phyloP scores from a whole-genome alignment of 2,888 invertebrate genomes.

The Andrena minutula region DNA sequence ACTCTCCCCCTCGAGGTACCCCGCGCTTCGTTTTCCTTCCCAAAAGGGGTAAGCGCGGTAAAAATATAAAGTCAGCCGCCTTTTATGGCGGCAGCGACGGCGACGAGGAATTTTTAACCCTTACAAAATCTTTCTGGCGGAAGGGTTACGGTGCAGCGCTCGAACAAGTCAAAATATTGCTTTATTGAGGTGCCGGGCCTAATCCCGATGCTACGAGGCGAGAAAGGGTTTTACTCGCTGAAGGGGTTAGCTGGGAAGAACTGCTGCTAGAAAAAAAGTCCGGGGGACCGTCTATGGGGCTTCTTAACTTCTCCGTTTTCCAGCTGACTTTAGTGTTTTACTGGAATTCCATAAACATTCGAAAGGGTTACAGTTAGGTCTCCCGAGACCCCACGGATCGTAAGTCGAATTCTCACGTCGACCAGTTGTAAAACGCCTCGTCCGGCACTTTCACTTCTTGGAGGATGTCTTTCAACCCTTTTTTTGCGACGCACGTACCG shows the following conservation, averaged over 20 bases:
- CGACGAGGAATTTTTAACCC: constrained; percentile 75
- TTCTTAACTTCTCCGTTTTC: constrained; percentile 62
- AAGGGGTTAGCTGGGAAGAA: constrained; percentile 70
- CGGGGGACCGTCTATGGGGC: background rate
- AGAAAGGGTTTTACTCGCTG: constrained; percentile 63
- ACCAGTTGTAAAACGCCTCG: constrained; percentile 49
- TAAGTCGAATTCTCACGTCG: background rate
- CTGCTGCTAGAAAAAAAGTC: constrained; percentile 14
- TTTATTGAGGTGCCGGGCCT: constrained; percentile 78
- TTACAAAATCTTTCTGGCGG: constrained; percentile 63
- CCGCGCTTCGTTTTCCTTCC: constrained; percentile 35
- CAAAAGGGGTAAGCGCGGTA: constrained; percentile 74
- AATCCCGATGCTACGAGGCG: constrained; percentile 21
- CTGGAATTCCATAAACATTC: constrained; percentile 58
- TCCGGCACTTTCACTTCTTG: constrained; percentile 47
- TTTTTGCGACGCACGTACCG: constrained; percentile 38
- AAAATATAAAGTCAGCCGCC: constrained; percentile 79
- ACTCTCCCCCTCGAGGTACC: constrained; percentile 20
- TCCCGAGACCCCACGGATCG: background rate
- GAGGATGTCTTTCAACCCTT: constrained; percentile 12
- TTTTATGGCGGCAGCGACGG: constrained; percentile 67
- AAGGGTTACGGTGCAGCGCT: constrained; percentile 72
- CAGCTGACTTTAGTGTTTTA: constrained; percentile 77
- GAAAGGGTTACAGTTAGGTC: constrained; percentile 66
- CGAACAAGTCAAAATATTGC: constrained; percentile 81